Base-by-base conservation (phyloP, 2,888 invertebrate genomes). In the Caenorhabditis auriculariae region DNA sequence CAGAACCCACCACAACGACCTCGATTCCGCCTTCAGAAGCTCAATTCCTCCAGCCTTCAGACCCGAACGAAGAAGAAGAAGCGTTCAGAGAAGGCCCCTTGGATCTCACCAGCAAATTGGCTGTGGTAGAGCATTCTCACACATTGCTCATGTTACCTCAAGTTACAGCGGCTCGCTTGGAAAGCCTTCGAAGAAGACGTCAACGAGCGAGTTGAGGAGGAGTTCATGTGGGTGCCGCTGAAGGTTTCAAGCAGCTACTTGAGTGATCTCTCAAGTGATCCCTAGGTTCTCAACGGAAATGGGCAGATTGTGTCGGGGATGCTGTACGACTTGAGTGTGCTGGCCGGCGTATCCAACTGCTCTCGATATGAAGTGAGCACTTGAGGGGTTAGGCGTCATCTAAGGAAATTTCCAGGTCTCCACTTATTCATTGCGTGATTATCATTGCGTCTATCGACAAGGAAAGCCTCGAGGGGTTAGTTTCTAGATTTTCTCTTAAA, bases 341-440 rank as follows among this genome's bases (percentile, higher is more conserved):
- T 69, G 23, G 69, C 65, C 24, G 69, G 63, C 39, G 60, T 56
- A 19, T 64, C 64, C 3, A 69, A 69, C 50, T 69, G 69, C 19
- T 60, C 66, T 2, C 48, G 62, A 43, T 62, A 48, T 26, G 60
- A 61, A 28, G 49, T 69, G 12, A 61, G 57, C 21, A 48, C 54
- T 1, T n/a, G n/a, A n/a, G n/a, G n/a, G n/a, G n/a, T n/a, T 15
- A 35, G 12, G n/a, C 35, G 35, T 15, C 35, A 35, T 35, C n/a
- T n/a, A n/a, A n/a, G n/a, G n/a, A n/a, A n/a, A n/a, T n/a, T n/a
- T n/a, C n/a, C n/a, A n/a, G n/a, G n/a, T n/a, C n/a, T n/a, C n/a
- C n/a, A n/a, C n/a, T n/a, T n/a, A n/a, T n/a, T n/a, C n/a, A n/a
- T n/a, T n/a, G n/a, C n/a, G n/a, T n/a, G n/a, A n/a, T n/a, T n/a